These are phyloP conservation scores for Heliopora coerulea DNA, from an alignment of 92 coral and sea anemone species.

Conservation along the genomic window DNA sequence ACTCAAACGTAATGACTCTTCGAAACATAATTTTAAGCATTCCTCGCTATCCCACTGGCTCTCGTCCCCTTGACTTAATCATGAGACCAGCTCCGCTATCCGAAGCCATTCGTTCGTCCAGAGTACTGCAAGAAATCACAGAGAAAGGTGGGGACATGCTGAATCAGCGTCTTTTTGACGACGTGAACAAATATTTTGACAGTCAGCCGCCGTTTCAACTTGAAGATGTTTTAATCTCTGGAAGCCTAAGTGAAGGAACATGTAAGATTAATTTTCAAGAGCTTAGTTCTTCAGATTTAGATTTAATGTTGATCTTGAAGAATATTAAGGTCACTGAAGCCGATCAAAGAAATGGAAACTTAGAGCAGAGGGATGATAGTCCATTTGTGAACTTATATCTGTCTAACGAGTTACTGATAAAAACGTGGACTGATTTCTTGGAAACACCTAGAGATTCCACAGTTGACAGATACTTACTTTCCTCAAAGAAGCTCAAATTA, in stretches of 20 bases:
- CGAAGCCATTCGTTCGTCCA: neutral
- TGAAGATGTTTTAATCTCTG: conserved; percentile 12
- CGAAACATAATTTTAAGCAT: conserved; percentile 11
- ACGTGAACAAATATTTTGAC: conserved; percentile 18
- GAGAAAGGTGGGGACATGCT: neutral
- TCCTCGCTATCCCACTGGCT: conserved; percentile 6
- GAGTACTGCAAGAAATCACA: neutral
- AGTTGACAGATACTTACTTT: neutral
- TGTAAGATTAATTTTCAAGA: neutral
- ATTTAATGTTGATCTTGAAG: conserved; percentile 8
- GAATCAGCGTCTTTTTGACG: neutral
- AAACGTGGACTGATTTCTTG: conserved; percentile 7
- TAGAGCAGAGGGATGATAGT: neutral
- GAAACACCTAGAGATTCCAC: neutral
- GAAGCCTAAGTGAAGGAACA: conserved; percentile 24
- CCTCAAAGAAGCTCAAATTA: conserved; percentile 21
- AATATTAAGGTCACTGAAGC: conserved; percentile 12
- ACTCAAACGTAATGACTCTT: neutral
- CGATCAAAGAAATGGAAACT: conserved; percentile 17
- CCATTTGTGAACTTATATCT: conserved; percentile 30
- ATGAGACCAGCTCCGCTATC: neutral
- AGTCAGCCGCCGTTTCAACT: conserved; percentile 16
- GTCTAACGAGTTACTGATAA: neutral
- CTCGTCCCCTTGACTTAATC: neutral
- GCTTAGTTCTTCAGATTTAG: conserved; percentile 4